Base-by-base conservation (phyloP, 2,888 invertebrate genomes). In the Acrobasis consociella region DNA sequence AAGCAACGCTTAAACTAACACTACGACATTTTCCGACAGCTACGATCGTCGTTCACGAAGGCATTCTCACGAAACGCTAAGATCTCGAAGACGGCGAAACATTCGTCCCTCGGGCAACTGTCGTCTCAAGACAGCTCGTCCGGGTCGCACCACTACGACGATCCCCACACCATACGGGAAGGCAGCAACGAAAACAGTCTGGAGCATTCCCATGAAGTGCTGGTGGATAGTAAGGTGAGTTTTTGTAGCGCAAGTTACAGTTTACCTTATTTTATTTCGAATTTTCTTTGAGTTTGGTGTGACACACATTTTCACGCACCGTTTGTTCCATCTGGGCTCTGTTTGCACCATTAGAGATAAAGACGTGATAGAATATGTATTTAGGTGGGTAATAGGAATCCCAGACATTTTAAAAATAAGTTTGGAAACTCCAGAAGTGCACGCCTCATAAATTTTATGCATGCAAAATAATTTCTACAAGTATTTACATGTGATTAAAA, bases 1-100 rank as follows among this genome's bases (percentile, higher is more conserved):
- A 46, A 49, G 46, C 9, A 61, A 60, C 13, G n/a, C 16, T 9
- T 17, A 51, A 10, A 39, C n/a, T 60, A 42, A 53, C 10, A 53
- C 10, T 42, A 31, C 10, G 15, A 31, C 9, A 62, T 71, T 74
- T 68, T 66, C 69, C 85, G 86, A 69, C 86, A 94, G 97, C 93
- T 99, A 68, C 94, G 99, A 62, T 98, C 98, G 83, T 99, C 99
- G 46, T 99, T 99, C 89, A 98, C 98, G 73, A 99, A 99, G 91
- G 99, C 99, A 17, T 99, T 99, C 91, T 97, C 97, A 16, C 94
- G 97, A 69, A 96, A 96, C 86, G 95, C 96, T 65, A 96, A 96
- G 93, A 95, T 96, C 83, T 93, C 96, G 70, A 95, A 96, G 93
- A 94, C 94, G 59, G 94, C 93, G 61, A 93, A 93, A 76, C 93